A percentile compares a stretch with the other conserved stretches of the same genome.
These are phyloP conservation scores for Ferrisia virgata DNA, from an alignment of 2,888 invertebrate genomes.

Conservation along the genomic window DNA sequence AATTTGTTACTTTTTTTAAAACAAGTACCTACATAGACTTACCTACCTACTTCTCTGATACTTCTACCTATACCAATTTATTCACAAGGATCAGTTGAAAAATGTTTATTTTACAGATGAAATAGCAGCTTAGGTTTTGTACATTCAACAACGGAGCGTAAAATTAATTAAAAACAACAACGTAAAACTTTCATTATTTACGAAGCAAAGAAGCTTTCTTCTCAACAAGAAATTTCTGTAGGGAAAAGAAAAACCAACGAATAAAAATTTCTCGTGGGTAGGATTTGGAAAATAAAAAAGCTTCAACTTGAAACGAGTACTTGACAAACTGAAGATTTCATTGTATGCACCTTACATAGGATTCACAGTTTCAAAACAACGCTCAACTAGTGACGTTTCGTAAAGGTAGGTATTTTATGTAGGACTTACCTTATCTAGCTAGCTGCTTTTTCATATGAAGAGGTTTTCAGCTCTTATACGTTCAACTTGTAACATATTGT, in stretches of 20 bases:
- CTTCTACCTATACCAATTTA: no score
- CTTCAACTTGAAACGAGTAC: background rate
- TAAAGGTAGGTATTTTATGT: background rate
- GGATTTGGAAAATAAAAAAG: background rate
- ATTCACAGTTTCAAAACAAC: background rate
- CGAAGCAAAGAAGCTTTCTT: background rate
- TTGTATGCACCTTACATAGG: background rate
- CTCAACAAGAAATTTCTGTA: background rate
- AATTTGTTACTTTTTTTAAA: no score
- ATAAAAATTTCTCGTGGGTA: background rate
- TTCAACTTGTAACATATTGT: background rate
- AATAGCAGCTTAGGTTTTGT: background rate
- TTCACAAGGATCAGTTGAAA: no score
- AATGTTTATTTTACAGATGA: background rate
- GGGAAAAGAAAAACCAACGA: background rate
- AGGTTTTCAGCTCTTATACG: background rate
- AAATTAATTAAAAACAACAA: background rate
- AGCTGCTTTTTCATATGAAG: background rate
- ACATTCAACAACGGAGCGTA: background rate
- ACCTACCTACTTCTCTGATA: no score
- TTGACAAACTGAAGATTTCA: background rate
- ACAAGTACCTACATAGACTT: no score
- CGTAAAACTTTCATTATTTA: background rate
- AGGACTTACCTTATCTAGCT: no score
- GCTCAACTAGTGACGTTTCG: background rate